A percentile compares a stretch with the other conserved stretches of the same genome.
Conservation (phyloP, 2,113 vertebrate species). For the Anser brachyrhynchus region DNA sequence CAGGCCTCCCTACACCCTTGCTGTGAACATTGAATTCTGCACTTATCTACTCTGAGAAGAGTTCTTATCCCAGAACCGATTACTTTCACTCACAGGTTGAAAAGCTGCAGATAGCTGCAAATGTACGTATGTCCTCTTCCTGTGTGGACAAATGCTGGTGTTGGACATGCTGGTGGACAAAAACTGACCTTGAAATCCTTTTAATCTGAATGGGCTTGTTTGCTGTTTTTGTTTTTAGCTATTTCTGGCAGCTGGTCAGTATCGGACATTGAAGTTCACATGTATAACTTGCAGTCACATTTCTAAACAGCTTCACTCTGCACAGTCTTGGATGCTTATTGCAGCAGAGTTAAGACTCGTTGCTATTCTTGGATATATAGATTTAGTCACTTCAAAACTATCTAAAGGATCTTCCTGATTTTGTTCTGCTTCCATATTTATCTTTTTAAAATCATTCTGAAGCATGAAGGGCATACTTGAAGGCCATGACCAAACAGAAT, state of each 20-base stretch:
- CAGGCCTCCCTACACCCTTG: background rate
- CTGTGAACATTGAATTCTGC: background rate
- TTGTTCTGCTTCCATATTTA: background rate
- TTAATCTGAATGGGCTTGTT: background rate
- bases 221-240: background rate
- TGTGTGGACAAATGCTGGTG: background rate
- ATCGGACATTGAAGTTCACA: background rate
- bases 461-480: background rate
- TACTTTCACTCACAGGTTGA: background rate
- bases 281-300: background rate
- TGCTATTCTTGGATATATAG: background rate
- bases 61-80: background rate
- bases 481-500: background rate
- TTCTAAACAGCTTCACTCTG: background rate
- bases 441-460: background rate
- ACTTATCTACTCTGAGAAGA: background rate
- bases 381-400: background rate
- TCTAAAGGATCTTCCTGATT: background rate
- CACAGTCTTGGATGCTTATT: background rate
- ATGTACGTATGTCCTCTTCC: background rate
- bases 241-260: background rate
- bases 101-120: background rate
- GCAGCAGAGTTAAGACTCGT: background rate
- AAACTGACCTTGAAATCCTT: background rate
- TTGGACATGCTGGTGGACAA: background rate